phyloP scores from a whole-genome alignment of 2,113 vertebrate species.

The Promerops cafer region DNA sequence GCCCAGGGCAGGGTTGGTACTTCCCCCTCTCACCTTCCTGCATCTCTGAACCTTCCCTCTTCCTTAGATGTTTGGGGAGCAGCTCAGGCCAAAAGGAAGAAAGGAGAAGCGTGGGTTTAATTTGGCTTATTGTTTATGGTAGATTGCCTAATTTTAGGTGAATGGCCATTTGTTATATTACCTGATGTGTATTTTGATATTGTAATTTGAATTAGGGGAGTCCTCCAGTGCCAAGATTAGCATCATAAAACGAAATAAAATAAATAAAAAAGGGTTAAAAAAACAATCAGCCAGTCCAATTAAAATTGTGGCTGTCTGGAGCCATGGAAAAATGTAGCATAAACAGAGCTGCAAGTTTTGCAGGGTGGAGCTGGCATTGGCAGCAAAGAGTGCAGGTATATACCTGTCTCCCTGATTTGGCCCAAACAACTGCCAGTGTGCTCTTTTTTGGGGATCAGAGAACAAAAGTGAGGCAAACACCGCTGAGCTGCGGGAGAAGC shows the following conservation, averaged over 20 bases:
- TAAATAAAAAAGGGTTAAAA: constrained; percentile 44
- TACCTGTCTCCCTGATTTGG: constrained; percentile 42
- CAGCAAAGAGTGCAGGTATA: constrained; percentile 27
- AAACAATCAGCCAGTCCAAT: constrained; percentile 31
- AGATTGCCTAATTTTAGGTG: constrained; percentile 38
- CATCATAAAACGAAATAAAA: not conserved
- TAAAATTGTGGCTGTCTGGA: constrained; percentile 55
- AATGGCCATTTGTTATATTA: constrained; percentile 41
- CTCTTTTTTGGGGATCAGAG: constrained; percentile 3
- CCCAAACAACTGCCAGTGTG: not conserved
- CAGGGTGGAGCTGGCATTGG: constrained; percentile 51
- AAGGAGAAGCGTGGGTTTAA: constrained; percentile 14
- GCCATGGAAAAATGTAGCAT: constrained; percentile 38
- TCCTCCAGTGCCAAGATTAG: constrained; percentile 11
- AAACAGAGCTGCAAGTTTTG: constrained; percentile 34
- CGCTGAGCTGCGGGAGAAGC: not conserved
- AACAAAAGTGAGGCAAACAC: constrained; percentile 11
- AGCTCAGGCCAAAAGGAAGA: constrained; percentile 18
- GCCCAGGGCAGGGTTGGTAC: not conserved
- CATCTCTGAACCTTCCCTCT: not conserved
- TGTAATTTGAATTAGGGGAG: constrained; percentile 3
- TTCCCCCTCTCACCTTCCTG: not conserved
- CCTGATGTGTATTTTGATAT: constrained; percentile 26
- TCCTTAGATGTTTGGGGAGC: not conserved
- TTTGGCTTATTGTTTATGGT: constrained; percentile 39